A percentile compares a stretch with the other conserved stretches of the same genome.
phyloP scores from a whole-genome alignment of 1,140 invertebrate genomes.

The Anastrepha obliqua region DNA sequence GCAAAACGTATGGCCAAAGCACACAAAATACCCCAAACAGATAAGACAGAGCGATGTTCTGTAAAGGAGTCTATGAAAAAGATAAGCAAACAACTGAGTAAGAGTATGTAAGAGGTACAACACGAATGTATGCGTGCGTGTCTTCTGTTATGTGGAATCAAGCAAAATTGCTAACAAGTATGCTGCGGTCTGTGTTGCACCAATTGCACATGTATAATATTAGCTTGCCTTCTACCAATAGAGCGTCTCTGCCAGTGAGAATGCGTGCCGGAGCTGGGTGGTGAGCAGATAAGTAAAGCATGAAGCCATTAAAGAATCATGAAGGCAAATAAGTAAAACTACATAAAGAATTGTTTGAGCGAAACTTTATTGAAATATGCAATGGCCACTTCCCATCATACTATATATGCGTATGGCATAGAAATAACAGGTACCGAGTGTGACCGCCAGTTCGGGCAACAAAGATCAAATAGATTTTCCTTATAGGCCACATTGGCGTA shows the following conservation, averaged over 20 bases:
- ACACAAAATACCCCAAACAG: conserved; percentile 6
- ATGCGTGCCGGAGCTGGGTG: neutral
- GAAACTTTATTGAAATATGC: no score
- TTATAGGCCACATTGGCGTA: no score
- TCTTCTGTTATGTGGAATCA: neutral
- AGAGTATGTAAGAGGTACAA: neutral
- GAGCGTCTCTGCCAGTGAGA: neutral
- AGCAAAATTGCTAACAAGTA: conserved; percentile 10
- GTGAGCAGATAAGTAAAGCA: neutral
- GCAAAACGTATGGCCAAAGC: conserved; percentile 34
- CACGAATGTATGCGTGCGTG: neutral
- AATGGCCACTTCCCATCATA: no score
- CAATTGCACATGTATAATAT: conserved; percentile 8
- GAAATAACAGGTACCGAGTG: no score
- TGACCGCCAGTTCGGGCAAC: no score
- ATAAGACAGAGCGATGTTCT: neutral
- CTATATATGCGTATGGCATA: no score
- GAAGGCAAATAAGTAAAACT: neutral
- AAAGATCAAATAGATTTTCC: no score
- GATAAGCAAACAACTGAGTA: neutral
- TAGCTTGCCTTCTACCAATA: neutral
- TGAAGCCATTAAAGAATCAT: neutral
- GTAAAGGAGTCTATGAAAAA: neutral
- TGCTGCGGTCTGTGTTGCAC: neutral
- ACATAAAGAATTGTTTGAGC: no score